Percentiles rank a stretch among this genome's conserved stretches.
Conservation (phyloP, 2,888 invertebrate species). For the Agriotes lineatus region DNA sequence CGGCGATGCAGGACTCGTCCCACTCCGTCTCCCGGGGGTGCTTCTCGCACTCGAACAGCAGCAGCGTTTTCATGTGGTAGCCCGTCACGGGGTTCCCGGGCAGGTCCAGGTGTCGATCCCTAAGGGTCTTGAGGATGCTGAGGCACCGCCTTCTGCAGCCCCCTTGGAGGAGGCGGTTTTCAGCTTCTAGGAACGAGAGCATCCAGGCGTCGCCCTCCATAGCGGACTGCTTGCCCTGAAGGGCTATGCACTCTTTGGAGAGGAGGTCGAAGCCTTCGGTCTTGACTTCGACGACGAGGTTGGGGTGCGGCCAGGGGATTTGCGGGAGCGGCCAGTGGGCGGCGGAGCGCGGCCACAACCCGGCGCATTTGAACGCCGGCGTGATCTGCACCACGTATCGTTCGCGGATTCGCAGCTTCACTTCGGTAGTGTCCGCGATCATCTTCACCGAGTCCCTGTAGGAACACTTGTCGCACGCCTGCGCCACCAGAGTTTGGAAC, state of each 20-base stretch:
- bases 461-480: conserved; percentile 93
- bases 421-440: conserved; percentile 94
- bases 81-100: conserved; percentile 90
- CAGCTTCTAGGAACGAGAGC: conserved; percentile 90
- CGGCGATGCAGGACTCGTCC: conserved; percentile 92
- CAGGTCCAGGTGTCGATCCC: conserved; percentile 90
- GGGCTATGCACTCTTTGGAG: conserved; percentile 85
- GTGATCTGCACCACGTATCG: conserved; percentile 94
- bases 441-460: conserved; percentile 94
- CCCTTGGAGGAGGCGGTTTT: conserved; percentile 87
- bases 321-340: conserved; percentile 94
- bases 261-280: conserved; percentile 94
- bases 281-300: conserved; percentile 91
- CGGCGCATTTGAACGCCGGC: conserved; percentile 93
- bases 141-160: conserved; percentile 89
- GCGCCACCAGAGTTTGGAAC: conserved; percentile 90
- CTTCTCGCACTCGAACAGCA: conserved; percentile 96
- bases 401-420: conserved; percentile 89
- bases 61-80: conserved; percentile 90
- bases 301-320: conserved; percentile 93
- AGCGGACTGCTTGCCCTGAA: conserved; percentile 87
- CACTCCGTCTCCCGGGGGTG: conserved; percentile 94
- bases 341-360: conserved; percentile 94
- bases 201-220: conserved; percentile 98
- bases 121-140: conserved; percentile 88